Evolutionary conservation across 53 echinoderm and acorn worm species (phyloP), one percentile per base, ranked within the genome.

Genomic region (Glandiceps talaboti): DNA sequence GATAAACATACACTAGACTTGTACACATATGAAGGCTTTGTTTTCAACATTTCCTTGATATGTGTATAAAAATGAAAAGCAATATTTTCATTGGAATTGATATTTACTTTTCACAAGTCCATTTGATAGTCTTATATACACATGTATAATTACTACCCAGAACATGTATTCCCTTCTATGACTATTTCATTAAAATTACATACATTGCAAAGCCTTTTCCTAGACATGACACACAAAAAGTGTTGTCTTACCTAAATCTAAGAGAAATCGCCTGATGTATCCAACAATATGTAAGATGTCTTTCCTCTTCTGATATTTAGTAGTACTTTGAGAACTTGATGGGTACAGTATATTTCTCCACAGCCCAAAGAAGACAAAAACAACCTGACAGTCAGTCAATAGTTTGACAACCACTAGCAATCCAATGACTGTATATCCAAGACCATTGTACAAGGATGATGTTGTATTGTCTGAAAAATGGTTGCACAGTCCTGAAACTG

Each of bases 301-400:
- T 84, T 96, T 96, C 45, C 85, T 87, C 28, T 80, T 91, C 81
- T 76, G 77, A 82, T 89, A 96, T 74, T 81, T 80, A 29, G 82
- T 77, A 32, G 82, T 79, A 79, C 74, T 85, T 78, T 87, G 79
- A 10, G 92, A 78, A 74, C 84, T 88, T 82, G 86, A 79, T 33
- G 97, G 93, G 32, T 76, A 96, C 1, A 96, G 88, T 30, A 87
- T 85, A 76, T 96, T 96, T 30, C 93, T 88, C 75, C 84, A 81
- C 29, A 96, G 27, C 28, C 97, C 97, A 76, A 86, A 92, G 79
- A 91, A 83, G 26, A 91, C 74, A 45, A 86, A 96, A 25, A 96
- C 97, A 27, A 77, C 81, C 87, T 96, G 97, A 26, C 77, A 78
- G 27, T 86, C 83, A 33, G 82, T 83, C 25, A 93, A 75, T 73